phyloP scores from a whole-genome alignment of 2,888 invertebrate genomes.

The Synanthedon andrenaeformis region DNA sequence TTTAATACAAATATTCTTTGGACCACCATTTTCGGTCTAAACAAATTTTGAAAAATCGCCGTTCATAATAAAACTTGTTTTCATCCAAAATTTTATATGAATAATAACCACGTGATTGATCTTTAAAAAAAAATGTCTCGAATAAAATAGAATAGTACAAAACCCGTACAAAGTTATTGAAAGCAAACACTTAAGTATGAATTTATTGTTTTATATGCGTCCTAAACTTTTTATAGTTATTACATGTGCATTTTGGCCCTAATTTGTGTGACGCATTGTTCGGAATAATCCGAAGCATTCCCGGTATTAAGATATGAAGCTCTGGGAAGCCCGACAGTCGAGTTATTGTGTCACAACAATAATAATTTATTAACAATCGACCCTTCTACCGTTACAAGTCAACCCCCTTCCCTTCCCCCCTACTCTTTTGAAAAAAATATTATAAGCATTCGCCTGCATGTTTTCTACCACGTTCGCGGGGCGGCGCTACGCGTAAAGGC shows the following conservation, averaged over 20 bases:
- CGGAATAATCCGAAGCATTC: not conserved
- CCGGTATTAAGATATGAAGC: conserved; percentile 8
- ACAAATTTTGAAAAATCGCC: no score
- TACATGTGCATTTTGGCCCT: not conserved
- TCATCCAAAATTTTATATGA: no score
- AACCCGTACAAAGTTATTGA: no score
- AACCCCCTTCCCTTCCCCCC: conserved; percentile 19
- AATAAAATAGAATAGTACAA: no score
- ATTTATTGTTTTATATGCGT: no score
- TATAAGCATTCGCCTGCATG: conserved; percentile 33
- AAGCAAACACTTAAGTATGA: no score
- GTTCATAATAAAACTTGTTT: no score
- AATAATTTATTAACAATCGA: conserved; percentile 44
- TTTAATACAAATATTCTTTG: no score
- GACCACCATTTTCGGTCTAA: no score
- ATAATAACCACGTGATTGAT: no score
- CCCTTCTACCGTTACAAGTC: conserved; percentile 14
- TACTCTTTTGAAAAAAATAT: conserved; percentile 28
- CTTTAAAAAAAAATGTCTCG: no score
- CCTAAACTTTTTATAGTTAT: not conserved
- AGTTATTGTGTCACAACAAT: conserved; percentile 45
- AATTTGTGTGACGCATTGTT: not conserved
- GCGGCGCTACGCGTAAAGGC: conserved; percentile 51
- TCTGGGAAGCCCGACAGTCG: conserved; percentile 18
- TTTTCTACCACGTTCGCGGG: conserved; percentile 36